Percentiles rank a stretch among this genome's conserved stretches.
These are phyloP conservation scores for Beris morrisii DNA, from an alignment of 2,888 invertebrate species.

Conservation along the genomic window DNA sequence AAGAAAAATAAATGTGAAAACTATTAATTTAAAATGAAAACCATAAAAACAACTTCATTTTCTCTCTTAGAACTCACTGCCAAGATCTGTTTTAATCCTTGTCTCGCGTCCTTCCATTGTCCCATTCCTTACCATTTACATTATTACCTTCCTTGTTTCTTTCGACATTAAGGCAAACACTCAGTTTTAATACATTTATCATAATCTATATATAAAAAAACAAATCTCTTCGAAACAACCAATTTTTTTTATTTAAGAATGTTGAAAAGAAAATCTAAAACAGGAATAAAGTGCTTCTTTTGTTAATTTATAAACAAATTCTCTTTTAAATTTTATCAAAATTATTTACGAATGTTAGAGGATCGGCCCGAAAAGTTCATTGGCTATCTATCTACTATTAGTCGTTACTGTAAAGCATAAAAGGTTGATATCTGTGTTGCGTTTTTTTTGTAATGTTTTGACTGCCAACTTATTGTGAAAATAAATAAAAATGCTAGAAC, in stretches of 20 bases:
- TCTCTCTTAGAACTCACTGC: conserved; percentile 32
- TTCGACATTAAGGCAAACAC: conserved; percentile 15
- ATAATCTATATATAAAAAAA: conserved; percentile 28
- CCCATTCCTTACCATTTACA: conserved; percentile 28
- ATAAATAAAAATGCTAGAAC: too few relatives aligned
- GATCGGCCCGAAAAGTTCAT: too few relatives aligned
- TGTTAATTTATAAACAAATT: conserved; percentile 26
- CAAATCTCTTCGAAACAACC: conserved; percentile 27
- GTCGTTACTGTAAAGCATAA: too few relatives aligned
- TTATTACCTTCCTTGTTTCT: conserved; percentile 16
- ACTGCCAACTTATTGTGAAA: too few relatives aligned
- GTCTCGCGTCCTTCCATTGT: conserved; percentile 14
- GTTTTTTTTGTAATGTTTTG: too few relatives aligned
- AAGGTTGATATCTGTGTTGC: too few relatives aligned
- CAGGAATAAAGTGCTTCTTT: conserved; percentile 33
- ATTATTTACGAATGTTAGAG: too few relatives aligned
- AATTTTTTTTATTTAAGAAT: conserved; percentile 23
- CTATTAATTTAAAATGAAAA: conserved; percentile 24
- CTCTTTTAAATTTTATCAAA: neutral
- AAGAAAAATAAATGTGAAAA: conserved; percentile 31
- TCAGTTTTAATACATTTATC: conserved; percentile 26
- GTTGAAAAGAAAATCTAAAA: conserved; percentile 27
- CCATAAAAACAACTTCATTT: conserved; percentile 26
- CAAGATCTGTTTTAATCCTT: conserved; percentile 14
- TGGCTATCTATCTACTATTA: too few relatives aligned